Percentiles rank a stretch among this genome's conserved stretches.
Conservation (phyloP, 2,888 invertebrate genomes). For the Adela reaumurella region DNA sequence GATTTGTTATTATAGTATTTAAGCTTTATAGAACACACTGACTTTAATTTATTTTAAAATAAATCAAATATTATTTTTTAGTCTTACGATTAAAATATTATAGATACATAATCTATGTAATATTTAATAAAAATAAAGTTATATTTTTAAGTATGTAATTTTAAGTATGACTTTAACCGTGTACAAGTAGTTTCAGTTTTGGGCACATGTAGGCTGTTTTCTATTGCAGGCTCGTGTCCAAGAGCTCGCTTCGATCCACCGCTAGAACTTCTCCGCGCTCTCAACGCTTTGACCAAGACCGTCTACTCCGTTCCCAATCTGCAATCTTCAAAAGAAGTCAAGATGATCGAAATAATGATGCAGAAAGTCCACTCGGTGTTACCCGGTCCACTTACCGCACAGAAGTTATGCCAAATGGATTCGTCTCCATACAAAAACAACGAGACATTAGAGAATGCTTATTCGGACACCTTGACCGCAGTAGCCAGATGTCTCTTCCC, state of each 20-base stretch:
- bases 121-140: too few species aligned
- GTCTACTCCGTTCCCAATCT: slow-evolving; percentile 25
- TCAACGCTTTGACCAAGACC: slow-evolving; percentile 25
- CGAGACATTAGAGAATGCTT: slow-evolving; percentile 35
- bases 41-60: too few species aligned
- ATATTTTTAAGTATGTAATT: too few species aligned
- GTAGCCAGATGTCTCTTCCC: slow-evolving; percentile 47
- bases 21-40: too few species aligned
- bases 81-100: too few species aligned
- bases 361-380: slow-evolving; percentile 20
- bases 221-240: slow-evolving; percentile 26
- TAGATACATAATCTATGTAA: too few species aligned
- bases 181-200: slow-evolving; percentile 19
- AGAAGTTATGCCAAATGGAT: slow-evolving; percentile 60
- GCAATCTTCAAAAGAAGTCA: slow-evolving; percentile 26
- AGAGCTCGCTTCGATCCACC: slow-evolving; percentile 2
- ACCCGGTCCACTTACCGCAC: slow-evolving; percentile 62
- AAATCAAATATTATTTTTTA: too few species aligned
- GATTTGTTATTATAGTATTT: too few species aligned
- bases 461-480: slow-evolving; percentile 46
- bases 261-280: slow-evolving; percentile 19
- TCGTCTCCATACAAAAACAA: slow-evolving; percentile 4
- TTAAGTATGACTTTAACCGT: too few species aligned
- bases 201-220: slow-evolving; percentile 49
- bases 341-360: slow-evolving; percentile 17